phyloP scores from a whole-genome alignment of 2,113 vertebrate genomes.

The Hassar affinis region DNA sequence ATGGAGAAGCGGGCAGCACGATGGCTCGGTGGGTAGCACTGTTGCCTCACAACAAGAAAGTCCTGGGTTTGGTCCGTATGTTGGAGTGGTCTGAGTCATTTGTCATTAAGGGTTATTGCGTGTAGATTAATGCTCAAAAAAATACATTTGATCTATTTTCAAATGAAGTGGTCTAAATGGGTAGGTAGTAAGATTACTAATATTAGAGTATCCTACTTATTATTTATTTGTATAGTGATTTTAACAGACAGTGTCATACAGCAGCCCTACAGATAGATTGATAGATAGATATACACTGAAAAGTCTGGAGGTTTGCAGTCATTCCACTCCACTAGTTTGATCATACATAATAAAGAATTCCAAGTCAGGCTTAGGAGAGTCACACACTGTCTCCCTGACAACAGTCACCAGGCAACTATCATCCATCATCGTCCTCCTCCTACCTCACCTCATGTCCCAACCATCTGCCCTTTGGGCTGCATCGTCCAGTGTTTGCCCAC shows the following conservation, averaged over 20 bases:
- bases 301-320: conserved; percentile 15
- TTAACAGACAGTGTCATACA: not conserved
- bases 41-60: no score
- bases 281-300: no score
- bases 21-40: no score
- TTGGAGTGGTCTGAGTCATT: no score
- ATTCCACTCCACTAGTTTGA: conserved; percentile 37
- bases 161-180: not conserved
- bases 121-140: not conserved
- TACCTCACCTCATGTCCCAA: conserved; percentile 54
- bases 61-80: no score
- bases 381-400: conserved; percentile 73
- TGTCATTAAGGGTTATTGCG: not conserved
- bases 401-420: conserved; percentile 77
- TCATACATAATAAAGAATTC: conserved; percentile 61
- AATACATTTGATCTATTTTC: not conserved
- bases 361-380: conserved; percentile 68
- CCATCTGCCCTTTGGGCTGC: conserved; percentile 54
- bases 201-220: not conserved
- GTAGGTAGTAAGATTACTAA: not conserved
- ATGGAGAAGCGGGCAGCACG: no score
- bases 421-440: conserved; percentile 67
- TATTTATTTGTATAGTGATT: not conserved
- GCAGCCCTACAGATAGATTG: no score
- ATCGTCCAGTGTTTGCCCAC: conserved; percentile 49